These are phyloP conservation scores for Aphelenchoides avenae DNA, from an alignment of 1,140 invertebrate species.

Conservation along the genomic window DNA sequence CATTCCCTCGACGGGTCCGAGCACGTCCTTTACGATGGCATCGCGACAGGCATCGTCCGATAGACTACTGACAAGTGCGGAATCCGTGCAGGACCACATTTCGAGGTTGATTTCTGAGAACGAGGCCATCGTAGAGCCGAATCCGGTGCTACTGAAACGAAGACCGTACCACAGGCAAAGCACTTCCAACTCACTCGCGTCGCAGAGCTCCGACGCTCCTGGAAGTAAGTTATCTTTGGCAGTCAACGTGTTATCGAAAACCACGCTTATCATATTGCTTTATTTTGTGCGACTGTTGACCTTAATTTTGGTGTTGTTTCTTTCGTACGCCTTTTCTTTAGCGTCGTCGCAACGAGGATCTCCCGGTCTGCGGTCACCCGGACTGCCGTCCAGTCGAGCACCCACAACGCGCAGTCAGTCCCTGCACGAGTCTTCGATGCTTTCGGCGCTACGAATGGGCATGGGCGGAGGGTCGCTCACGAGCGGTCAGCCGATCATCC, in stretches of 20 bases:
- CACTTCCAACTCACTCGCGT: conserved; percentile 49
- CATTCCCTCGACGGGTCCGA: conserved; percentile 11
- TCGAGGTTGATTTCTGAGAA: conserved; percentile 46
- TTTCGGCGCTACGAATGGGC: conserved; percentile 23
- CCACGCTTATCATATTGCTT: no score
- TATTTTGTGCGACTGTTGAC: neutral
- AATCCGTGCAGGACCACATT: conserved; percentile 44
- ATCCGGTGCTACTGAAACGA: conserved; percentile 44
- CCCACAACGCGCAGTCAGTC: conserved; percentile 47
- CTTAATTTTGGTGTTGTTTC: no score
- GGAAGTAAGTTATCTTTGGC: conserved; percentile 5
- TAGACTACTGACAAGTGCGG: conserved; percentile 26
- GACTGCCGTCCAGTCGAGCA: conserved; percentile 34
- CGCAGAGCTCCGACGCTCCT: conserved; percentile 42
- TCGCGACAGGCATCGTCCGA: conserved; percentile 25
- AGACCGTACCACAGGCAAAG: conserved; percentile 44
- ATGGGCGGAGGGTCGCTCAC: conserved; percentile 33
- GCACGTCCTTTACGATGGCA: neutral
- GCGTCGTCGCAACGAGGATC: conserved; percentile 37
- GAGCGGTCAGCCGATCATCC: conserved; percentile 38
- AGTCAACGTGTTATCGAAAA: neutral
- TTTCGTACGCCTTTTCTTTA: no score
- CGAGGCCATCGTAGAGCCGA: conserved; percentile 48
- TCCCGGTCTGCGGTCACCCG: conserved; percentile 28
- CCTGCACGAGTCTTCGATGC: conserved; percentile 39